Evolutionary conservation across 2,797 vertebrate species (phyloP).

Genomic region (Megaceryle alcyon): DNA sequence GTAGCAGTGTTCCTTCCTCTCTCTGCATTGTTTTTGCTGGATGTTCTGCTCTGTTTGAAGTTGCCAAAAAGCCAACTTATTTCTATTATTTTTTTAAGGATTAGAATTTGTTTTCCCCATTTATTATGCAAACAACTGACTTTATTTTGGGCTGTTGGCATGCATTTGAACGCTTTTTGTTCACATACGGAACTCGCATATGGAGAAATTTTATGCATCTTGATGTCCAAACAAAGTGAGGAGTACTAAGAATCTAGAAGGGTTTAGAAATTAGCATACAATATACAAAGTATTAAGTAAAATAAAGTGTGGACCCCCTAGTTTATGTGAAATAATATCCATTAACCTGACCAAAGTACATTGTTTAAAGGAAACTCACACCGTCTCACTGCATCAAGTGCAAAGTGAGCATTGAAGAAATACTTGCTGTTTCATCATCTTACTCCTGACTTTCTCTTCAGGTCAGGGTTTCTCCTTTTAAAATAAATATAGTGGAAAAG

Average conservation of each 20-base stretch:
- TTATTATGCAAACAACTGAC: neutral
- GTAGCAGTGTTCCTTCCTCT: neutral
- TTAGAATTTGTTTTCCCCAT: neutral
- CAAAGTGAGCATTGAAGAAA: slow-evolving; percentile 37
- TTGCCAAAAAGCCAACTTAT: neutral
- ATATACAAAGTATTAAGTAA: neutral
- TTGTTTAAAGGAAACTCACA: slow-evolving; percentile 27
- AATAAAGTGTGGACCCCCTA: neutral
- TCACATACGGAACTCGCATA: neutral
- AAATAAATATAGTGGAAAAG: slow-evolving; percentile 76
- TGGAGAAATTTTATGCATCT: neutral
- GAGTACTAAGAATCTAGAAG: neutral
- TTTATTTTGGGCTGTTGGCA: neutral
- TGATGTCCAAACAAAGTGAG: neutral
- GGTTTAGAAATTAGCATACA: neutral
- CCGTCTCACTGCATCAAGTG: slow-evolving; percentile 41
- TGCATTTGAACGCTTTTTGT: neutral
- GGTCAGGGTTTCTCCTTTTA: slow-evolving; percentile 48
- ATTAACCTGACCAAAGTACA: slow-evolving; percentile 22
- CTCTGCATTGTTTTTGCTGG: neutral
- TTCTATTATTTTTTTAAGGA: neutral
- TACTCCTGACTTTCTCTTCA: slow-evolving; percentile 63
- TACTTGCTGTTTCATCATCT: slow-evolving; percentile 48
- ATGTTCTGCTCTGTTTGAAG: neutral
- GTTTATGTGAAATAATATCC: slow-evolving; percentile 2